Evolutionary conservation across 1,140 invertebrate genomes (phyloP).

Genomic region (Drosophila subobscura): DNA sequence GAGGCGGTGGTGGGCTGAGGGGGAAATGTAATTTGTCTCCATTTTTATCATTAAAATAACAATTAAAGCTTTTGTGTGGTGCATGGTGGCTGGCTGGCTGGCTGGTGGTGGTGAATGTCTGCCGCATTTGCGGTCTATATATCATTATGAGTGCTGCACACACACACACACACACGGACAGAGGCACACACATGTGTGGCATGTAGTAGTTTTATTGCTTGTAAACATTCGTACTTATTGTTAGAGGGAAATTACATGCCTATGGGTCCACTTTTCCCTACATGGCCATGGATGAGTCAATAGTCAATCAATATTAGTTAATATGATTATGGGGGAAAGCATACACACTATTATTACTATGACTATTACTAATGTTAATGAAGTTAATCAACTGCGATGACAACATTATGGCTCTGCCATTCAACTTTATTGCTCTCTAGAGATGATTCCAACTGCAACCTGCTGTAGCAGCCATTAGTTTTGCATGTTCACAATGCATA

Average conservation of each 20-base stretch:
- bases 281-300: slow-evolving; percentile 20
- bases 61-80: slow-evolving; percentile 73
- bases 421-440: slow-evolving; percentile 42
- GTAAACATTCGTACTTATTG: slow-evolving; percentile 78
- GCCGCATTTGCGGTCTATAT: slow-evolving; percentile 74
- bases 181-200: not conserved
- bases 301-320: slow-evolving; percentile 58
- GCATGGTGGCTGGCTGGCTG: slow-evolving; percentile 22
- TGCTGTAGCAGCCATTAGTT: slow-evolving; percentile 51
- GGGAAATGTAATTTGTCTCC: slow-evolving; percentile 74
- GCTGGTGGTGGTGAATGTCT: slow-evolving; percentile 56
- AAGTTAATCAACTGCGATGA: slow-evolving; percentile 36
- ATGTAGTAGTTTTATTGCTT: slow-evolving; percentile 76
- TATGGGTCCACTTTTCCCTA: not conserved
- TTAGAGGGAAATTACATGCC: slow-evolving; percentile 57
- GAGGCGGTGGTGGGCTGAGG: not conserved
- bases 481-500: slow-evolving; percentile 73
- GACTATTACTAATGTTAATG: slow-evolving; percentile 31
- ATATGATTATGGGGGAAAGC: slow-evolving; percentile 28
- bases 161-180: too few relatives aligned
- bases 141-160: slow-evolving; percentile 46
- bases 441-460: slow-evolving; percentile 49
- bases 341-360: too few relatives aligned
- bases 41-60: slow-evolving; percentile 83
- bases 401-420: slow-evolving; percentile 1